Percentiles rank a stretch among this genome's conserved stretches.
These are phyloP conservation scores for Pheosia gnoma DNA, from an alignment of 2,888 invertebrate species.

Conservation along the genomic window DNA sequence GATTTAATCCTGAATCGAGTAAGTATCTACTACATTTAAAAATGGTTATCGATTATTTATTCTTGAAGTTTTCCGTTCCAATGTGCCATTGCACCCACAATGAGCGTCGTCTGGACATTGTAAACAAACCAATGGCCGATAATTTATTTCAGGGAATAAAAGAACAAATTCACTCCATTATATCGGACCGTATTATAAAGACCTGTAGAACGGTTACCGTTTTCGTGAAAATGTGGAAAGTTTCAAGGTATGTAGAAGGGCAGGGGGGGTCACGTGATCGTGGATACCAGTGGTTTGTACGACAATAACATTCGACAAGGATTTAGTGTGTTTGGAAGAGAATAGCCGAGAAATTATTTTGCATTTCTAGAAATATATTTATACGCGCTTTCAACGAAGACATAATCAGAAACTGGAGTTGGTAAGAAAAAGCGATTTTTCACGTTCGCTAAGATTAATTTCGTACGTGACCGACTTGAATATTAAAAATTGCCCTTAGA, in stretches of 20 bases:
- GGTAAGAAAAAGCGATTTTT: too few relatives aligned
- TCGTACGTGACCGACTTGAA: too few relatives aligned
- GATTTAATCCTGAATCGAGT: too few relatives aligned
- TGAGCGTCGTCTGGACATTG: slow-evolving; percentile 11
- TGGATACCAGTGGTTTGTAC: slow-evolving; percentile 44
- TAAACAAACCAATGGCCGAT: slow-evolving; percentile 44
- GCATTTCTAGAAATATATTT: too few relatives aligned
- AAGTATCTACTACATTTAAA: too few relatives aligned
- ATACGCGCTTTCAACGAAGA: too few relatives aligned
- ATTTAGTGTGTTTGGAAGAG: slow-evolving; percentile 40
- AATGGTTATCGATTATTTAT: too few relatives aligned
- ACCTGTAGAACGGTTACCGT: slow-evolving; percentile 25
- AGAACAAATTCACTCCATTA: slow-evolving; percentile 36
- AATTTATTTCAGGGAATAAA: slow-evolving; percentile 36
- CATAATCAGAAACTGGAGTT: too few relatives aligned
- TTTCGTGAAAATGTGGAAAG: slow-evolving; percentile 16
- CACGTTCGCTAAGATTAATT: too few relatives aligned
- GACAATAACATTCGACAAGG: slow-evolving; percentile 51
- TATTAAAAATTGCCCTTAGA: too few relatives aligned
- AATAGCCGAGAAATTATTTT: background rate
- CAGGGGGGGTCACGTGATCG: slow-evolving; percentile 33
- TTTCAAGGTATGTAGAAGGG: slow-evolving; percentile 23
- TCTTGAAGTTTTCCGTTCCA: background rate
- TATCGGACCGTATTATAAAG: slow-evolving; percentile 30
- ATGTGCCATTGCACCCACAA: background rate